Conservation (phyloP, 2,113 vertebrate species). For the Mus pahari region DNA sequence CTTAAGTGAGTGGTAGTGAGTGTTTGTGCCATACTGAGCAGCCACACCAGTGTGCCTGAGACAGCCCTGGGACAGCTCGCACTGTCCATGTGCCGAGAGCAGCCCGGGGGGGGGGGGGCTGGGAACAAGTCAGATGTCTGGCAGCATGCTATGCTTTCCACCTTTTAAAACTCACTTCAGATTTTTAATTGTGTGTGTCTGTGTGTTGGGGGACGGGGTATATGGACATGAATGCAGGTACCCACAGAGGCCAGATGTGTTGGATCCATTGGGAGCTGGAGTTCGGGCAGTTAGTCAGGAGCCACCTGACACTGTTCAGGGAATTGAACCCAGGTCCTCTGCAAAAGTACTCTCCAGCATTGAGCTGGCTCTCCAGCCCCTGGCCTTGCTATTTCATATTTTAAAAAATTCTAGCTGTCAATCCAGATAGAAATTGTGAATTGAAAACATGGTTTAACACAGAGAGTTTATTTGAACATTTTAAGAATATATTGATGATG, state of each 20-base stretch:
- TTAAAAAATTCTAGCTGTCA: background rate
- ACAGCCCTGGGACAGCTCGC: background rate
- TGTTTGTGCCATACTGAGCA: conserved; percentile 1
- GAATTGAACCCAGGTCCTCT: background rate
- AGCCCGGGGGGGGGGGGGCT: background rate
- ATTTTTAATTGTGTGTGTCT: background rate
- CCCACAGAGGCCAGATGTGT: background rate
- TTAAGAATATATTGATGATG: background rate
- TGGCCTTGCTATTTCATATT: background rate
- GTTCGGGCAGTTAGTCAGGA: background rate
- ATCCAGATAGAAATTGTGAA: background rate
- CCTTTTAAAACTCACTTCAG: background rate
- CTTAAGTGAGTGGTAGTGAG: background rate
- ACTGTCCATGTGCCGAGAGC: background rate
- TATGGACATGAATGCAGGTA: background rate
- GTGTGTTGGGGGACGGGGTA: no score
- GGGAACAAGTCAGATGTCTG: background rate
- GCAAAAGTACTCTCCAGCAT: background rate
- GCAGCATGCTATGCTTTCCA: background rate
- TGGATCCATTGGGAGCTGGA: background rate
- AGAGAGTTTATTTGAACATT: conserved; percentile 15
- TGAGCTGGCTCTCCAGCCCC: background rate
- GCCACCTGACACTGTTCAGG: background rate
- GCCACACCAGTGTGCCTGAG: background rate
- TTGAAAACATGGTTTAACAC: background rate